These are phyloP conservation scores for Chrysocyon brachyurus DNA, from an alignment of 2,797 vertebrate genomes.

Conservation along the genomic window DNA sequence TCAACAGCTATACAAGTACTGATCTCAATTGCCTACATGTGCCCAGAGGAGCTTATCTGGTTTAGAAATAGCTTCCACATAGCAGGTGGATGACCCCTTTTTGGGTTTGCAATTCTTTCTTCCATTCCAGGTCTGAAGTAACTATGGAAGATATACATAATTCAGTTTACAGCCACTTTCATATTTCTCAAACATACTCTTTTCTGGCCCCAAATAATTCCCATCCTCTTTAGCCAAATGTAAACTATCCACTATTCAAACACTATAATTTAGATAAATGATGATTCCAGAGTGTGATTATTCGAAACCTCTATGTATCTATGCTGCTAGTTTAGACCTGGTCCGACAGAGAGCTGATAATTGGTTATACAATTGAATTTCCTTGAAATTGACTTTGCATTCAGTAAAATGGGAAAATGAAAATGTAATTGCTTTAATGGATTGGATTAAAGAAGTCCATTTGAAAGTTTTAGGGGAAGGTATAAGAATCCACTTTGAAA, in stretches of 20 bases:
- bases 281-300: neutral
- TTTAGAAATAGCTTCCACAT: neutral
- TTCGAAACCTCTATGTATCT: neutral
- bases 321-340: neutral
- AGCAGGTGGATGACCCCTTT: accelerated
- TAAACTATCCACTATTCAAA: neutral
- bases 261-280: constrained; percentile 18
- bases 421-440: constrained; percentile 40
- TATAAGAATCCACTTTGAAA: neutral
- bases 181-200: neutral
- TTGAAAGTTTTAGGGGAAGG: constrained; percentile 30
- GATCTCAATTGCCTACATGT: neutral
- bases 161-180: neutral
- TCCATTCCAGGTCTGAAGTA: neutral
- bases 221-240: neutral
- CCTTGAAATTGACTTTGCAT: constrained; percentile 60
- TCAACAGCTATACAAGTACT: neutral
- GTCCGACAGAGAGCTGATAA: neutral
- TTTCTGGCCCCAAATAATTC: neutral
- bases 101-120: neutral
- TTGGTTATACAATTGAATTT: constrained; percentile 29
- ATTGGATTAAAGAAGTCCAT: neutral
- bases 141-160: neutral
- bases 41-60: neutral
- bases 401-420: constrained; percentile 62